phyloP scores from a whole-genome alignment of 2,113 vertebrate species.

The Dendropsophus ebraccatus region DNA sequence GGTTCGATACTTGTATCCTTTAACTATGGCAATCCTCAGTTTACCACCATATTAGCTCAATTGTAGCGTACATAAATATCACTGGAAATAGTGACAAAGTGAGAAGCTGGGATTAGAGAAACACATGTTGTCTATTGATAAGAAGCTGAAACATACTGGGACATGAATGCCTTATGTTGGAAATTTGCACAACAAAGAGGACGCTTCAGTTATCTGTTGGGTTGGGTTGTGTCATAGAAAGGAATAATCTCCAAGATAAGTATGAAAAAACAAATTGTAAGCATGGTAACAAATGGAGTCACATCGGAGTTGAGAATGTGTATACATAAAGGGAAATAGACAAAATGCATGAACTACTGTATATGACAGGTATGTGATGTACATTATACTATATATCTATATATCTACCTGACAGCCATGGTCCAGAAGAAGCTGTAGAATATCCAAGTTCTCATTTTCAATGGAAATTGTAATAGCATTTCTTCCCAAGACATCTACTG shows the following conservation, averaged over 20 bases:
- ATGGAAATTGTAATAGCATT: slow-evolving; percentile 96
- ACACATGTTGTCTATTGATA: background rate
- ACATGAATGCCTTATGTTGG: background rate
- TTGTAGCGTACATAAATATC: no score
- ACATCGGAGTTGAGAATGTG: background rate
- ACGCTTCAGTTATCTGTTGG: background rate
- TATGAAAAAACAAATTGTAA: background rate
- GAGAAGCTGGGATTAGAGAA: background rate
- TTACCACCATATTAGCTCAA: background rate
- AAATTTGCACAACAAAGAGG: background rate
- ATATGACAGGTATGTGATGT: no score
- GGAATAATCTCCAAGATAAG: background rate
- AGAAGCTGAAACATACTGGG: background rate
- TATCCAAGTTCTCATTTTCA: slow-evolving; percentile 97
- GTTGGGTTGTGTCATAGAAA: background rate
- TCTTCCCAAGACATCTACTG: slow-evolving; percentile 93
- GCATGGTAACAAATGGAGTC: background rate
- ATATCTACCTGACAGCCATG: slow-evolving; percentile 92
- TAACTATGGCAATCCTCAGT: background rate
- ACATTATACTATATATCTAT: background rate
- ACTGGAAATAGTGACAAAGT: background rate
- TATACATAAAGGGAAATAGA: background rate
- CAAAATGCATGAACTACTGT: background rate
- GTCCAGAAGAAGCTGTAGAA: slow-evolving; percentile 93
- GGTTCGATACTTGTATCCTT: no score